phyloP scores from a whole-genome alignment of 2,113 vertebrate species.

The Indicator indicator region DNA sequence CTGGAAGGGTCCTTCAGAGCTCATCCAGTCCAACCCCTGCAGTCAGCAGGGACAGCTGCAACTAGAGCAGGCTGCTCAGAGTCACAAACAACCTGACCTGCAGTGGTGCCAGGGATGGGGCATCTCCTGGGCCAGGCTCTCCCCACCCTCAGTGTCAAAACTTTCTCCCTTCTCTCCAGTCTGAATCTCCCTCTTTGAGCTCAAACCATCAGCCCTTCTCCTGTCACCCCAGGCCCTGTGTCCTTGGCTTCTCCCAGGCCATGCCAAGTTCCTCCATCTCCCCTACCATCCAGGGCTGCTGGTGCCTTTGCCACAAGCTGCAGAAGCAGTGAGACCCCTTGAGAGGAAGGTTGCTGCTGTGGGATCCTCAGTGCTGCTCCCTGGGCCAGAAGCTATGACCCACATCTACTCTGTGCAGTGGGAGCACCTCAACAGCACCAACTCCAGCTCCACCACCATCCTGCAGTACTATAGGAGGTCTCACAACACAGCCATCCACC shows the following conservation, averaged over 20 bases:
- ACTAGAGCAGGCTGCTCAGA: not conserved
- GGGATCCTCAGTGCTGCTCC: conserved; percentile 38
- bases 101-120: too few relatives aligned
- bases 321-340: rapidly evolving
- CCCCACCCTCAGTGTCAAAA: too few relatives aligned
- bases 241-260: too few relatives aligned
- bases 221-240: too few relatives aligned
- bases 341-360: not conserved
- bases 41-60: not conserved
- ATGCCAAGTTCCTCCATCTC: not conserved
- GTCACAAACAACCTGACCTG: not conserved
- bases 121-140: too few relatives aligned
- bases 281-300: not conserved
- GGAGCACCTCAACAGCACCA: not conserved
- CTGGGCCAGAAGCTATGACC: rapidly evolving
- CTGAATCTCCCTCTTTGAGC: too few relatives aligned
- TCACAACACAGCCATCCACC: rapidly evolving
- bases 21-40: not conserved
- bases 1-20: too few relatives aligned
- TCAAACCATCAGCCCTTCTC: too few relatives aligned
- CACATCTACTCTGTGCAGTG: rapidly evolving
- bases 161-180: too few relatives aligned
- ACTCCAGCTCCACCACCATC: not conserved
- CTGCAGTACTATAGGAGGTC: rapidly evolving
- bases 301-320: not conserved